A percentile compares a stretch with the other conserved stretches of the same genome.
Conservation (phyloP, 2,888 invertebrate genomes). For the Cheilosia vernalis region DNA sequence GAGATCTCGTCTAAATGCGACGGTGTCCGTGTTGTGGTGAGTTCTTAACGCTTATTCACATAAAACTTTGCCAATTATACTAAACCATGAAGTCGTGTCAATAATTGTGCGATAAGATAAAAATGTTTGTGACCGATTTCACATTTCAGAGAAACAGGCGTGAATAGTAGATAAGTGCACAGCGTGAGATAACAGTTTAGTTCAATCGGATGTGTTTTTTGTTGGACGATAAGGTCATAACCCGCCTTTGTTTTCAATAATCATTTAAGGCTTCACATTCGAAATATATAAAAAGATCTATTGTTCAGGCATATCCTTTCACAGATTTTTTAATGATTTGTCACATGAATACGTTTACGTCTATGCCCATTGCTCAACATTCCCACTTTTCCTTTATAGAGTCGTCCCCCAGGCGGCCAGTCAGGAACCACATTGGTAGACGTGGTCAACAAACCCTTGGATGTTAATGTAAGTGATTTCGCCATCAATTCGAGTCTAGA, state of each 20-base stretch:
- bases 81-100: neutral
- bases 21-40: conserved; percentile 89
- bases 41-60: conserved; percentile 75
- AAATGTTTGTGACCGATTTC: neutral
- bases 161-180: neutral
- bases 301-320: no score
- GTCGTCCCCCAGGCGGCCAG: conserved; percentile 91
- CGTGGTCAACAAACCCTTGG: conserved; percentile 86
- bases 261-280: no score
- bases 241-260: no score
- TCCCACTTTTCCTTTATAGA: conserved; percentile 84
- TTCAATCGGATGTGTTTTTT: neutral
- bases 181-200: neutral
- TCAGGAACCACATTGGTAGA: conserved; percentile 87
- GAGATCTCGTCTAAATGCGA: conserved; percentile 85
- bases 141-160: neutral
- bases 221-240: neutral
- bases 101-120: conserved; percentile 48
- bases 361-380: neutral
- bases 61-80: neutral
- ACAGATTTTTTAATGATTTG: neutral
- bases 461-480: conserved; percentile 84
- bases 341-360: no score
- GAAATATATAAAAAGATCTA: no score
- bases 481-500: neutral